Evolutionary conservation across 2,797 vertebrate genomes (phyloP).

Genomic region (Eurystomus glaucurus): DNA sequence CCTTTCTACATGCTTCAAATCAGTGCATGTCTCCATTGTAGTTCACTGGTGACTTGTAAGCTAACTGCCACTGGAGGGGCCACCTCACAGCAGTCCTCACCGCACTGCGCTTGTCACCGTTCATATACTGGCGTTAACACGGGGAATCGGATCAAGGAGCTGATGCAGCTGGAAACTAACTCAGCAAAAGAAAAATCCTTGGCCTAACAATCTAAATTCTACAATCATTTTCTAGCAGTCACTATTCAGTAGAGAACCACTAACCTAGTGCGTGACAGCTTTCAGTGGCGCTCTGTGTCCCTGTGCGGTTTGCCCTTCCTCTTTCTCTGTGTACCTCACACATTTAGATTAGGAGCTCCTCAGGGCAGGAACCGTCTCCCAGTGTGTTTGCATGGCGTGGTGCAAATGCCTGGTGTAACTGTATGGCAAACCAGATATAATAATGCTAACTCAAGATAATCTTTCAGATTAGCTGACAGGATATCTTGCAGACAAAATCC

Average conservation of each 20-base stretch:
- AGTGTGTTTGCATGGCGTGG: background rate
- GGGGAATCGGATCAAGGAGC: background rate
- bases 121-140: background rate
- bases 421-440: background rate
- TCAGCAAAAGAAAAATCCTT: background rate
- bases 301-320: background rate
- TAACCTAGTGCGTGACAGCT: background rate
- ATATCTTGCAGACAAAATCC: background rate
- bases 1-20: background rate
- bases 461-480: background rate
- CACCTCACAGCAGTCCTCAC: background rate
- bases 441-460: background rate
- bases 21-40: background rate
- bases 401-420: background rate
- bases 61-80: background rate
- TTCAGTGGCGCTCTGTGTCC: background rate
- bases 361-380: background rate
- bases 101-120: background rate
- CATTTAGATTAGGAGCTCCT: background rate
- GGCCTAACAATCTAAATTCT: background rate
- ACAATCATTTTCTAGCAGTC: background rate
- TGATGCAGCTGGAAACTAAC: background rate
- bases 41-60: background rate
- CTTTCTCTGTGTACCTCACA: background rate
- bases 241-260: background rate